phyloP scores from a whole-genome alignment of 2,888 invertebrate species.

The Dromius quadrimaculatus region DNA sequence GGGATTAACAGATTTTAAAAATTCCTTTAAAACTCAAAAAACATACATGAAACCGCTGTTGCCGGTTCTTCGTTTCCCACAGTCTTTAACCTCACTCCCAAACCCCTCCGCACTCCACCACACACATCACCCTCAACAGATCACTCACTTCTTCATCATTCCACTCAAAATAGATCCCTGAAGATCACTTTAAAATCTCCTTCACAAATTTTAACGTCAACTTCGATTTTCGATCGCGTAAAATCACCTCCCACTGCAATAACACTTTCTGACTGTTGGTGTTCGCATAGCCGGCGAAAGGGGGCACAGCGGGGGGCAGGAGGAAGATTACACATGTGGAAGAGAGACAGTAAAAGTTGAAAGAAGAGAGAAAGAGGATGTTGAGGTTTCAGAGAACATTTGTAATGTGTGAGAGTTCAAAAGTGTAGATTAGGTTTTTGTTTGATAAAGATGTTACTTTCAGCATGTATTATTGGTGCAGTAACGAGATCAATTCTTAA shows the following conservation, averaged over 20 bases:
- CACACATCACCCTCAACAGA: constrained; percentile 12
- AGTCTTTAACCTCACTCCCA: constrained; percentile 34
- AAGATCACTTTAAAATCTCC: not conserved
- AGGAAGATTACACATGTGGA: constrained; percentile 16
- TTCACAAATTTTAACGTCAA: not conserved
- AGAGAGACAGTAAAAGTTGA: constrained; percentile 24
- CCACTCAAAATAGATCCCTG: not conserved
- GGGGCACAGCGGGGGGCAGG: not conserved
- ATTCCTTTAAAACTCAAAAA: not conserved
- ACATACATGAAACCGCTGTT: constrained; percentile 11
- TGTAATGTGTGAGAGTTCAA: constrained; percentile 8
- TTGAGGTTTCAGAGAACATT: constrained; percentile 8
- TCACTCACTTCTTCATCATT: not conserved
- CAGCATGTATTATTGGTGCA: too few species aligned
- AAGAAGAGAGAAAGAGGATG: not conserved
- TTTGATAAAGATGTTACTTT: too few species aligned
- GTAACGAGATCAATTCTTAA: too few species aligned
- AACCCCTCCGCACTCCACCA: not conserved
- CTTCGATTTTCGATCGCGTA: constrained; percentile 28
- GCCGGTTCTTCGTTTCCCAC: constrained; percentile 1
- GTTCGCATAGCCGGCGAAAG: constrained; percentile 2
- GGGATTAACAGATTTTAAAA: too few species aligned
- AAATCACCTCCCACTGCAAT: constrained; percentile 33
- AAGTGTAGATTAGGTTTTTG: too few species aligned
- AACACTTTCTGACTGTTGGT: constrained; percentile 42